Evolutionary conservation across 2,797 vertebrate genomes (phyloP), one percentile per base, ranked within the genome.

Genomic region (Rhyacichthys aspro): DNA sequence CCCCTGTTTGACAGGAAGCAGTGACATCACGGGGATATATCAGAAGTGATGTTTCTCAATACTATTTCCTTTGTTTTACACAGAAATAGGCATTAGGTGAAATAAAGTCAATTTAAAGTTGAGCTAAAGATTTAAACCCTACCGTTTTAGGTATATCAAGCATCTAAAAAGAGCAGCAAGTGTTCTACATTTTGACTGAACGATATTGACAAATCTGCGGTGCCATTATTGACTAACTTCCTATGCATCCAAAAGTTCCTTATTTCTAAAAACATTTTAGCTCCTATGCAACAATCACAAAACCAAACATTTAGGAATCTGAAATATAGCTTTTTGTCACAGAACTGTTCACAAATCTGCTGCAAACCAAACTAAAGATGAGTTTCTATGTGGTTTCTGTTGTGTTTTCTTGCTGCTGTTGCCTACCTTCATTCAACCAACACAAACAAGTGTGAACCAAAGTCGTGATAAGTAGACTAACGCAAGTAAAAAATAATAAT

Each of bases 141-240:
- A 54, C 10, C 7, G 23, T 43, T 1, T 28, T 6, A 16, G 11
- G 3, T 18, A 11, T 10, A 16, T 15, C 14, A 3, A 38, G 42
- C 12, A 8, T 6, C 34, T 8, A 36, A 2, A 15, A n/a, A n/a
- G n/a, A n/a, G n/a, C 1, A 14, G 38, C 11, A 37, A 14, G 3
- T 18, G 7, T 28, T 28, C 23, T 28, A 28, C 3, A 28, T 1
- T 28, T 28, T 28, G 23, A 28, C 23, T 55, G 16, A 39, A 15
- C 36, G 12, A 39, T 15, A 55, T 90, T 91, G 71, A 66, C 82
- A 85, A 87, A 91, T 76, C 66, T 9, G 36, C 32, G 36, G 32
- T 53, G 56, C 48, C 59, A 41, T 68, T 50, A 74, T 87, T 88
- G 84, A 71, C 83, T 8, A 89, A 92, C 89, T 90, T 91, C 89